Conservation (phyloP, 2,113 vertebrate genomes). For the Phalacrocorax carbo region DNA sequence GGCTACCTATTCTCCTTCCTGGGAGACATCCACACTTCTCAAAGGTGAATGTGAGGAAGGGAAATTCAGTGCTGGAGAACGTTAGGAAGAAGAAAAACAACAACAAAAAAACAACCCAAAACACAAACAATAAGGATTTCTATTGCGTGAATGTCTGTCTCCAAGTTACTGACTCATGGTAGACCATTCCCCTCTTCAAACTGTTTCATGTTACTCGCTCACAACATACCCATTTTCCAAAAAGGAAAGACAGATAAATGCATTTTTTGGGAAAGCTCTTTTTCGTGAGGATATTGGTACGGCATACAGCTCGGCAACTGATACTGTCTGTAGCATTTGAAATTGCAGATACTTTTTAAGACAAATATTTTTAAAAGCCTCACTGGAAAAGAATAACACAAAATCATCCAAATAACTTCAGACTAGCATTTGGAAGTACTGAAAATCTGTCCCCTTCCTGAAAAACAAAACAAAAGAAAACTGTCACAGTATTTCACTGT, state of each 20-base stretch:
- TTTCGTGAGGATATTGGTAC: background rate
- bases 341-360: background rate
- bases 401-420: background rate
- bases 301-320: accelerated
- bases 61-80: background rate
- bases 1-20: background rate
- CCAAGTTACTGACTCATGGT: background rate
- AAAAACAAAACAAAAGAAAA: background rate
- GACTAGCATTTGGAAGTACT: background rate
- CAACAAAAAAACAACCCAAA: background rate
- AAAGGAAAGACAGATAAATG: too few relatives aligned
- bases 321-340: background rate
- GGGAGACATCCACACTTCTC: background rate
- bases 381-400: background rate
- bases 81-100: background rate
- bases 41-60: background rate
- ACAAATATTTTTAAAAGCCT: background rate
- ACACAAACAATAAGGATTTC: background rate
- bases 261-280: accelerated
- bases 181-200: background rate
- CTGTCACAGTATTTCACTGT: background rate
- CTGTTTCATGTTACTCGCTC: background rate
- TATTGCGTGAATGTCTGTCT: background rate
- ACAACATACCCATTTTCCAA: background rate
- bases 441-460: background rate